A percentile compares a stretch with the other conserved stretches of the same genome.
Conservation (phyloP, 1,140 invertebrate species). For the Ericerus pela region DNA sequence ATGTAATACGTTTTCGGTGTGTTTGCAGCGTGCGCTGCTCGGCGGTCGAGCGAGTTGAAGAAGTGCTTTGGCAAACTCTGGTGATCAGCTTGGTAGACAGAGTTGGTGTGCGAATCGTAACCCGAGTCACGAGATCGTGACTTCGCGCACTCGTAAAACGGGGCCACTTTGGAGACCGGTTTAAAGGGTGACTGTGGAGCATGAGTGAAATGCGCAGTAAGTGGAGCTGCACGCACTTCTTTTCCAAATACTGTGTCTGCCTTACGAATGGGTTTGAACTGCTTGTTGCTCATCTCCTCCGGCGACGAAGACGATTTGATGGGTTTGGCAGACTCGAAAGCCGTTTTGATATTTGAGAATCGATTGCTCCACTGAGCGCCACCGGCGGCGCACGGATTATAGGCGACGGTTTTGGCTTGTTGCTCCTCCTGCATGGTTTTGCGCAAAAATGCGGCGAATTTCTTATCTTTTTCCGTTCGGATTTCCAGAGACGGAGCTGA, state of each 20-base stretch:
- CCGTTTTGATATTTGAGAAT: slow-evolving; percentile 71
- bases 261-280: slow-evolving; percentile 17
- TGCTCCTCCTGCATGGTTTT: slow-evolving; percentile 32
- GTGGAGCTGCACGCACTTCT: background rate
- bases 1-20: background rate
- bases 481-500: slow-evolving; percentile 50
- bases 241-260: background rate
- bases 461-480: slow-evolving; percentile 68
- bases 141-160: background rate
- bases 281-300: slow-evolving; percentile 3
- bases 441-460: slow-evolving; percentile 66
- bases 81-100: background rate
- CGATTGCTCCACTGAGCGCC: slow-evolving; percentile 50
- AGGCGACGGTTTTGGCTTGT: slow-evolving; percentile 17
- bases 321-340: slow-evolving; percentile 43
- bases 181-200: slow-evolving; percentile 53
- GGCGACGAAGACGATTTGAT: background rate
- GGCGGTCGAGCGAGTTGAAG: background rate
- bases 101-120: background rate
- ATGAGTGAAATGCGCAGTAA: slow-evolving; percentile 40
- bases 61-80: background rate
- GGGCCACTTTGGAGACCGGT: slow-evolving; percentile 35
- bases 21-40: background rate
- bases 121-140: background rate
- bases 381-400: slow-evolving; percentile 26